Conservation (phyloP, 2,797 vertebrate genomes). For the Girardinus metallicus region DNA sequence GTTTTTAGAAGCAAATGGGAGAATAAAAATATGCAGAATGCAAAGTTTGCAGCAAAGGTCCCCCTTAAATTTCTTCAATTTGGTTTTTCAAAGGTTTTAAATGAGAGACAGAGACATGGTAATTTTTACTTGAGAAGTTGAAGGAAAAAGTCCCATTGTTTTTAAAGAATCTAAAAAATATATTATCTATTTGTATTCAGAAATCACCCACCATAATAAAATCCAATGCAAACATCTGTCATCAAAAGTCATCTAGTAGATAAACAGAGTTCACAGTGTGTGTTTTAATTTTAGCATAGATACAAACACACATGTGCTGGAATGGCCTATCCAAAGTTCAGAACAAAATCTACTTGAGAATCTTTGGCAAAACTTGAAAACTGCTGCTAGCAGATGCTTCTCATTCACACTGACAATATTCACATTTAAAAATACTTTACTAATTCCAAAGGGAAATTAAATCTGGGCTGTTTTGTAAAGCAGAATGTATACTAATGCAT, state of each 20-base stretch:
- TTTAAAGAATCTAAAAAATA: background rate
- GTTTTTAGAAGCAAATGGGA: no score
- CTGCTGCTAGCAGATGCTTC: background rate
- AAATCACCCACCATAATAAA: background rate
- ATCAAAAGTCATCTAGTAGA: background rate
- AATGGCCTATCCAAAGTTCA: background rate
- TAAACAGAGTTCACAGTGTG: background rate
- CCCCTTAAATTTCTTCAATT: no score
- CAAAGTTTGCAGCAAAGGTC: no score
- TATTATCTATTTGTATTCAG: background rate
- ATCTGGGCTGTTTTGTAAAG: background rate
- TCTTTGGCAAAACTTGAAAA: background rate
- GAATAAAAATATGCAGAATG: no score
- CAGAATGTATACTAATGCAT: background rate
- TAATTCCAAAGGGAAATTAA: background rate
- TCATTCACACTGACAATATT: background rate
- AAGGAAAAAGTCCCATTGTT: background rate
- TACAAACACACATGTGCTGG: background rate
- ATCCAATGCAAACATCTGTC: background rate
- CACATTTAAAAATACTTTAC: no score
- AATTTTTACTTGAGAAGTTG: background rate
- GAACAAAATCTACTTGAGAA: background rate
- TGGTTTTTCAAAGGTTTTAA: background rate
- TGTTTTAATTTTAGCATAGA: background rate
- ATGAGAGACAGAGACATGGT: background rate